phyloP scores from a whole-genome alignment of 2,888 invertebrate genomes.

The Chloroclystis v-ata region DNA sequence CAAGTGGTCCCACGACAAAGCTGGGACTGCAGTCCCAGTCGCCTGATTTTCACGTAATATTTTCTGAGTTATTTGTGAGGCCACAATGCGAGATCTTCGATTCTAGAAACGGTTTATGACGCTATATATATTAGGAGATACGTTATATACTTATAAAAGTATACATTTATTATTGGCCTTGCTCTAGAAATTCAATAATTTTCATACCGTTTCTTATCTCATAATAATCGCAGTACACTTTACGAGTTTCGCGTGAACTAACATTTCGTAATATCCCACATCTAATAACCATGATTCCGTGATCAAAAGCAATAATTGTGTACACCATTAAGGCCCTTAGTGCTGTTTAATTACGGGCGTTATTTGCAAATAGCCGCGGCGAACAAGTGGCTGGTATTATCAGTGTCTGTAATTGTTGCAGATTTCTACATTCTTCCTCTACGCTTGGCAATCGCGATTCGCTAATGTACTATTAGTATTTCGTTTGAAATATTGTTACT shows the following conservation, averaged over 20 bases:
- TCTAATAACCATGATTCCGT: constrained; percentile 17
- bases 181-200: neutral
- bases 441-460: neutral
- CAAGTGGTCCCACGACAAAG: too few relatives aligned
- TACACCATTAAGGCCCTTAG: constrained; percentile 13
- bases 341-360: constrained; percentile 7
- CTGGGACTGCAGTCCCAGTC: too few relatives aligned
- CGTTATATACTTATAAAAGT: too few relatives aligned
- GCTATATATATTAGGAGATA: too few relatives aligned
- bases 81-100: too few relatives aligned
- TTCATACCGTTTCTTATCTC: neutral
- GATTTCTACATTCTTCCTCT: constrained; percentile 4
- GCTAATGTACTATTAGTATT: neutral
- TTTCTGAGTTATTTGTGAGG: too few relatives aligned
- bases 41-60: too few relatives aligned
- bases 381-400: constrained; percentile 4
- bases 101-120: too few relatives aligned
- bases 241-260: neutral
- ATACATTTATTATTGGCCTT: too few relatives aligned
- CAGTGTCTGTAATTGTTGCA: neutral
- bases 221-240: neutral
- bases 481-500: too few relatives aligned
- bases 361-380: constrained; percentile 6
- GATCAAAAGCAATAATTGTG: constrained; percentile 19
- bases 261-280: constrained; percentile 3